Conservation (phyloP, 92 coral and sea anemone genomes). For the Desmophyllum pertusum region DNA sequence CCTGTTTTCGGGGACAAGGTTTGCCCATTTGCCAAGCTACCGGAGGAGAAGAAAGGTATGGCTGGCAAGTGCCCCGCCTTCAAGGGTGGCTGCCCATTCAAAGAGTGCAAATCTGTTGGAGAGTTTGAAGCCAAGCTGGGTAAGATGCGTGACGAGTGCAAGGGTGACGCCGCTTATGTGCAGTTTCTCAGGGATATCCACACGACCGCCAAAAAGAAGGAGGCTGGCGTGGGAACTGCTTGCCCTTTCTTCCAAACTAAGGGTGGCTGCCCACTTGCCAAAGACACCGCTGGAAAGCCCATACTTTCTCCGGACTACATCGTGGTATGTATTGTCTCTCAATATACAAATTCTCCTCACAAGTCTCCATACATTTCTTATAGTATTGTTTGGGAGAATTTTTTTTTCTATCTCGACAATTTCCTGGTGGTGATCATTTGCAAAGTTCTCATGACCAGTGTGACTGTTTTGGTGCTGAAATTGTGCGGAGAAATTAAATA, state of each 20-base stretch:
- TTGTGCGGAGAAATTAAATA: too few relatives aligned
- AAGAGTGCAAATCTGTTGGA: background rate
- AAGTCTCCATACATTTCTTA: background rate
- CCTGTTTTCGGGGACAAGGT: background rate
- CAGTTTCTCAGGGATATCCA: background rate
- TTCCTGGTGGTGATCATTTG: too few relatives aligned
- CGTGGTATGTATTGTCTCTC: background rate
- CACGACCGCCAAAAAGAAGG: background rate
- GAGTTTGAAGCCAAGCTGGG: background rate
- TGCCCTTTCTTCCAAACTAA: conserved; percentile 9
- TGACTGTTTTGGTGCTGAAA: too few relatives aligned
- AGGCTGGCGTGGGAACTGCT: background rate
- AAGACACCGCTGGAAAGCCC: background rate
- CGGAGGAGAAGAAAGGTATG: background rate
- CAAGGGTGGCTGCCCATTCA: conserved; percentile 17
- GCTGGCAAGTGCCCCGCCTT: conserved; percentile 15
- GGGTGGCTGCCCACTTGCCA: conserved; percentile 22
- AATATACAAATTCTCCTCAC: background rate
- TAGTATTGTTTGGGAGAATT: background rate
- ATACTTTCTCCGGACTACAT: background rate
- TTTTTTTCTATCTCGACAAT: too few relatives aligned
- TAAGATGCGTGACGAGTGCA: conserved; percentile 3
- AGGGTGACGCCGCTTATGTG: background rate
- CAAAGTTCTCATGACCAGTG: too few relatives aligned
- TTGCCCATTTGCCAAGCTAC: background rate